Conservation (phyloP, 30 jellyfish, hydroid and myxozoan genomes). For the Phacellophora camtschatica region DNA sequence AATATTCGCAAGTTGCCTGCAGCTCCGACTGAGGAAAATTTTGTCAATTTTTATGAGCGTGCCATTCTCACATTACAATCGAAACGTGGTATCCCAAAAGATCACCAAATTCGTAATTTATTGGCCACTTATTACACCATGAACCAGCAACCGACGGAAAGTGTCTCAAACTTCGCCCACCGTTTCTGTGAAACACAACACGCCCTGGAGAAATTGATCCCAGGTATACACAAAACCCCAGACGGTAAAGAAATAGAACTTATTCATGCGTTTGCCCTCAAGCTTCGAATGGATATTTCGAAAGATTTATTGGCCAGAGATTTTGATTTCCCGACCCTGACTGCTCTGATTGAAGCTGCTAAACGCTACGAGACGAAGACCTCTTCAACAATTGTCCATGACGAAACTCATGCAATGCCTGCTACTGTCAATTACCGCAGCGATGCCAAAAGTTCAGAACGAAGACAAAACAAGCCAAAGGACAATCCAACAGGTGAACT, state of each 20-base stretch:
- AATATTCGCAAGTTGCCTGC: not conserved
- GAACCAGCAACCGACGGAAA: not conserved
- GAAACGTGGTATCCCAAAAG: not conserved
- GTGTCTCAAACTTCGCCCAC: not conserved
- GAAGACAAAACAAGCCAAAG: no score
- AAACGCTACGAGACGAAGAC: not conserved
- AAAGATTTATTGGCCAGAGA: not conserved
- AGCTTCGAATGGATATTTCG: not conserved
- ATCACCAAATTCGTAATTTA: not conserved
- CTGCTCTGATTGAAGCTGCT: constrained; percentile 1
- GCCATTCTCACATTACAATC: not conserved
- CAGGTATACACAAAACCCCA: not conserved
- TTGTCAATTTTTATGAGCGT: not conserved
- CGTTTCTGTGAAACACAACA: not conserved
- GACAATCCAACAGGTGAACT: not conserved
- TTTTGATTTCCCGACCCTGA: not conserved
- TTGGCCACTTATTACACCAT: not conserved
- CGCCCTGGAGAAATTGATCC: not conserved
- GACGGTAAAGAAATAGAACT: not conserved
- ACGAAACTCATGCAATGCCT: no score
- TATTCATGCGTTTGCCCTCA: not conserved
- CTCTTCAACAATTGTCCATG: no score
- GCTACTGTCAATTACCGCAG: no score
- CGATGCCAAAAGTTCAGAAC: no score
- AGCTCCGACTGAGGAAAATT: not conserved